A percentile compares a stretch with the other conserved stretches of the same genome.
phyloP scores from a whole-genome alignment of 2,888 invertebrate genomes.

The Netelia inedita region DNA sequence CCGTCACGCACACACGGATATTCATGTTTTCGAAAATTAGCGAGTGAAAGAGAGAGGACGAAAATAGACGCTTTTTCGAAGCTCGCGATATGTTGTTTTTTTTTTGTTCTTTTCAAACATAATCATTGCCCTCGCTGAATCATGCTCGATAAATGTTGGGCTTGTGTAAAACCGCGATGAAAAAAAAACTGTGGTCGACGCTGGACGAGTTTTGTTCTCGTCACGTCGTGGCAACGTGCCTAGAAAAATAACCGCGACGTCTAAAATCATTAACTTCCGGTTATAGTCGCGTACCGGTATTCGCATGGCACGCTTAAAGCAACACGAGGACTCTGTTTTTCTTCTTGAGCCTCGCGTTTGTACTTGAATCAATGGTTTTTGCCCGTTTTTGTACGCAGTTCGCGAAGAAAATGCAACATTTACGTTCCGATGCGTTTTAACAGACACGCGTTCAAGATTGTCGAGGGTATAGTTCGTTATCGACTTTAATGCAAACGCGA shows the following conservation, averaged over 20 bases:
- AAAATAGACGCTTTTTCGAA: conserved; percentile 7
- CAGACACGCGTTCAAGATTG: too few species aligned
- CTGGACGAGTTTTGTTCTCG: background rate
- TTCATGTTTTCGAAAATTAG: background rate
- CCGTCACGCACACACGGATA: background rate
- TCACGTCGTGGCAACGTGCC: background rate
- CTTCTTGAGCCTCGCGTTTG: too few species aligned
- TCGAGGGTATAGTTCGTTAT: too few species aligned
- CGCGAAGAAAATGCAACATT: too few species aligned
- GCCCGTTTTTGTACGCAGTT: too few species aligned
- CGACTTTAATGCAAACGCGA: too few species aligned
- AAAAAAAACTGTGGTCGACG: too few species aligned
- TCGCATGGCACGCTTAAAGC: too few species aligned
- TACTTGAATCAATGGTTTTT: too few species aligned
- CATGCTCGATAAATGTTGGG: conserved; percentile 3
- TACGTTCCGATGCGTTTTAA: too few species aligned
- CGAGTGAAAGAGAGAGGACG: background rate
- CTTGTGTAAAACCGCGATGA: background rate
- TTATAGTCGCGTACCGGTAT: background rate
- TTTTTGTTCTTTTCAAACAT: background rate
- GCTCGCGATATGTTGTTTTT: conserved; percentile 8
- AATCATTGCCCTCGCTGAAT: conserved; percentile 39
- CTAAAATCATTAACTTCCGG: background rate
- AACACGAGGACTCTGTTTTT: too few species aligned
- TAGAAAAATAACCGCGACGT: conserved; percentile 9